These are phyloP conservation scores for Nesometra sesokonis DNA, from an alignment of 35 echinoderm and acorn worm genomes.

Conservation along the genomic window DNA sequence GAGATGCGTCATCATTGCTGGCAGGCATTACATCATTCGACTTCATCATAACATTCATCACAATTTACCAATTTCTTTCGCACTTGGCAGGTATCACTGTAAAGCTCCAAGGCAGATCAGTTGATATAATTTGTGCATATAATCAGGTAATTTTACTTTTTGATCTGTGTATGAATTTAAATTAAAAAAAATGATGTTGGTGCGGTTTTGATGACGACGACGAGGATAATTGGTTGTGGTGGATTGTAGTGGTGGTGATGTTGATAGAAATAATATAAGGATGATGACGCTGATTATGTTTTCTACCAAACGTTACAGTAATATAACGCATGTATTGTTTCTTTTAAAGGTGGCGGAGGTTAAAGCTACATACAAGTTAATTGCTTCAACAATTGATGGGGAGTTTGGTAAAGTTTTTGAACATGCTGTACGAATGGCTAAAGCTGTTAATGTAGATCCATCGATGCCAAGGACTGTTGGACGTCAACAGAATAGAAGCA, in stretches of 20 bases:
- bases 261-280: too few relatives aligned
- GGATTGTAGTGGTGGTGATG: too few relatives aligned
- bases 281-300: too few relatives aligned
- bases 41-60: constrained; percentile 12
- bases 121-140: constrained; percentile 11
- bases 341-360: too few relatives aligned
- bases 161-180: too few relatives aligned
- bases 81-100: constrained; percentile 15
- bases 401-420: background rate
- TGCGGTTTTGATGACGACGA: too few relatives aligned
- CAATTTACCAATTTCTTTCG: constrained; percentile 15
- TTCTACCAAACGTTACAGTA: too few relatives aligned
- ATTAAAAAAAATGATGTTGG: too few relatives aligned
- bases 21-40: constrained; percentile 9
- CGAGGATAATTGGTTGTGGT: too few relatives aligned
- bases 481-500: constrained; percentile 12
- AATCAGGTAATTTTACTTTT: background rate
- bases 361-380: background rate
- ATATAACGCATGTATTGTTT: too few relatives aligned
- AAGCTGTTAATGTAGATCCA: background rate
- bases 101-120: background rate
- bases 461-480: background rate
- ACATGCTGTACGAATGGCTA: constrained; percentile 5
- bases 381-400: background rate
- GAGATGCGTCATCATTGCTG: constrained; percentile 3